These are phyloP conservation scores for Lutraria rhynchaena DNA, from an alignment of 1,140 invertebrate genomes.

Conservation along the genomic window DNA sequence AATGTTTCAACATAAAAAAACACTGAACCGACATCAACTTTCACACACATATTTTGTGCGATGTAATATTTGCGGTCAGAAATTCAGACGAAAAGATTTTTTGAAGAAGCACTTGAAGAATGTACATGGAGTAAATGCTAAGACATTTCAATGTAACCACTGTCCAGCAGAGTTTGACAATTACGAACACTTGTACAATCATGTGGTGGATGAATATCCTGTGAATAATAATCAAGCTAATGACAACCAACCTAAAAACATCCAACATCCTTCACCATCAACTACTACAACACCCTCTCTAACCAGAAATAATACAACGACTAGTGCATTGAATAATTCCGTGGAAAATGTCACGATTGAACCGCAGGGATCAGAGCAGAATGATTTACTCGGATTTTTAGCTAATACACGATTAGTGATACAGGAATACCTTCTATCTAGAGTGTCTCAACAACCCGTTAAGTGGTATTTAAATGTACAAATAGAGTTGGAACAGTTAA, in stretches of 20 bases:
- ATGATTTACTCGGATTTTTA: conserved; percentile 17
- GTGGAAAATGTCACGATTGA: background rate
- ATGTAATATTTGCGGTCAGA: background rate
- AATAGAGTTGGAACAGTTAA: conserved; percentile 11
- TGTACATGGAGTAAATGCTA: too few relatives aligned
- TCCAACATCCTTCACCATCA: background rate
- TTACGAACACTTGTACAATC: too few relatives aligned
- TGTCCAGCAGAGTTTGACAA: too few relatives aligned
- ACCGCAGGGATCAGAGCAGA: background rate
- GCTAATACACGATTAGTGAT: background rate
- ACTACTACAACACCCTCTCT: too few relatives aligned
- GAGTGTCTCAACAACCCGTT: background rate
- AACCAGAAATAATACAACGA: too few relatives aligned
- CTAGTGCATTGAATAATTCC: background rate
- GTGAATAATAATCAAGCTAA: background rate
- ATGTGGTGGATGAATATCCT: too few relatives aligned
- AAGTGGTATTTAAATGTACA: conserved; percentile 18
- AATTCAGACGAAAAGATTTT: conserved; percentile 1
- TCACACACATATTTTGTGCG: background rate
- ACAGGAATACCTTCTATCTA: background rate
- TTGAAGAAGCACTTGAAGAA: conserved; percentile 10
- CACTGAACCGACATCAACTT: background rate
- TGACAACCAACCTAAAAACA: too few relatives aligned
- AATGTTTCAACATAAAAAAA: background rate
- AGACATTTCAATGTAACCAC: too few relatives aligned